A percentile compares a stretch with the other conserved stretches of the same genome.
Evolutionary conservation across 2,113 vertebrate species (phyloP).

Genomic region (Formicarius rufipectus): DNA sequence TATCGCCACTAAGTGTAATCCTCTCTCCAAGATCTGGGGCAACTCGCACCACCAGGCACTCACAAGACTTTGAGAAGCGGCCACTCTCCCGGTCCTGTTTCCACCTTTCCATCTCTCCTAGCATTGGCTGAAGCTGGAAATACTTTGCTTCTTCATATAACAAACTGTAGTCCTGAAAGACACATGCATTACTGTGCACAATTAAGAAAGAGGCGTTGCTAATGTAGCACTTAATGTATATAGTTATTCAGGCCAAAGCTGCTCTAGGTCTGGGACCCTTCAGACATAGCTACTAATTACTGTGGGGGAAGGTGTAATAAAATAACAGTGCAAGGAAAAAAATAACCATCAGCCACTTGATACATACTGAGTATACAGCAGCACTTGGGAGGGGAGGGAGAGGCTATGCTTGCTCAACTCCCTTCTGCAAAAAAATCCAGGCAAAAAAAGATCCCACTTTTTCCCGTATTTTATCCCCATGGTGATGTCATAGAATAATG

Average conservation of each 20-base stretch:
- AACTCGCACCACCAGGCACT: constrained; percentile 90
- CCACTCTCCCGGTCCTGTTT: constrained; percentile 82
- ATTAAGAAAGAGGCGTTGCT: neutral
- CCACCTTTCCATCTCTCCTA: constrained; percentile 90
- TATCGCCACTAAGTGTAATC: constrained; percentile 87
- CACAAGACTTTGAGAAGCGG: constrained; percentile 79
- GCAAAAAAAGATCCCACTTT: neutral
- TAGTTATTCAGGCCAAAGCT: neutral
- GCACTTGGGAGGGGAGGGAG: neutral
- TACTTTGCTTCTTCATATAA: constrained; percentile 95
- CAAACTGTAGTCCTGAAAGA: constrained; percentile 89
- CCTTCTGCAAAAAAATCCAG: neutral
- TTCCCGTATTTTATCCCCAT: neutral
- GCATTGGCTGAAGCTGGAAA: constrained; percentile 91
- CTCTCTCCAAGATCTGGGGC: constrained; percentile 89
- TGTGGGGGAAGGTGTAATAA: neutral
- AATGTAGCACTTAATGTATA: neutral
- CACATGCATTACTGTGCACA: constrained; percentile 8
- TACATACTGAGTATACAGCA: neutral
- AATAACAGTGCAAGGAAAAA: neutral
- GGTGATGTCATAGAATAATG: constrained; percentile 61
- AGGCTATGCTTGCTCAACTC: neutral
- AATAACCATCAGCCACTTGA: neutral
- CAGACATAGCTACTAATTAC: neutral
- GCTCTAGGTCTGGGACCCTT: neutral